Conservation (phyloP, 2,888 invertebrate species). For the Cataglyphis rosenhaueri region DNA sequence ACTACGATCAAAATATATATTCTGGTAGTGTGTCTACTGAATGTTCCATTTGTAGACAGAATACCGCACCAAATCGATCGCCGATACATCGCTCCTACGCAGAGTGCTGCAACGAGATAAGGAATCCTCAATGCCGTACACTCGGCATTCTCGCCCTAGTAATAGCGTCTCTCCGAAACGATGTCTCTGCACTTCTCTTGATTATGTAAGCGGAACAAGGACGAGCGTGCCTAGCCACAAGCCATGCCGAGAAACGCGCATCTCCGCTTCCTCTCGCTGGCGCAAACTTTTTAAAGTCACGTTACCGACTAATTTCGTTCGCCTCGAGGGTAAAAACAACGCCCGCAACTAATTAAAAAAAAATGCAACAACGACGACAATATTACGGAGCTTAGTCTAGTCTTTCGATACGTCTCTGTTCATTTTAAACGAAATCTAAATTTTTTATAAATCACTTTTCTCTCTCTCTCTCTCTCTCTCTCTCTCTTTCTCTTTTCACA, state of each 20-base stretch:
- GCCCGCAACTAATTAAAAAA: slow-evolving; percentile 41
- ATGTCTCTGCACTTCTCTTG: slow-evolving; percentile 56
- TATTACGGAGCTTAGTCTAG: background rate
- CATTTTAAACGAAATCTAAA: background rate
- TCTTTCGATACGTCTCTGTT: background rate
- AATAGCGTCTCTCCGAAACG: background rate
- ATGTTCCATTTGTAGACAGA: slow-evolving; percentile 22
- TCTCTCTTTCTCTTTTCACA: too few relatives aligned
- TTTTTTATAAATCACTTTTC: background rate
- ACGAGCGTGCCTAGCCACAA: slow-evolving; percentile 31
- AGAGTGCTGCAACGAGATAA: slow-evolving; percentile 31
- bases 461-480: too few relatives aligned
- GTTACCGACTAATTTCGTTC: slow-evolving; percentile 35
- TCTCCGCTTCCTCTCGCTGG: slow-evolving; percentile 17
- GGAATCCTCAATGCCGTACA: slow-evolving; percentile 33
- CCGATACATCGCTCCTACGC: slow-evolving; percentile 4
- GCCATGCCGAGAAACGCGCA: slow-evolving; percentile 33
- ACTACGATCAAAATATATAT: background rate
- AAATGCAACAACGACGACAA: slow-evolving; percentile 13
- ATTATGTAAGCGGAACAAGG: slow-evolving; percentile 65
- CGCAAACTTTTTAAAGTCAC: slow-evolving; percentile 42
- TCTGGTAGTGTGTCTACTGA: background rate
- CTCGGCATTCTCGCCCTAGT: slow-evolving; percentile 11
- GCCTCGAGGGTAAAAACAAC: slow-evolving; percentile 3
- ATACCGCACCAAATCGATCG: slow-evolving; percentile 21